Evolutionary conservation across 2,113 vertebrate genomes (phyloP).

Genomic region (Rynchops niger): DNA sequence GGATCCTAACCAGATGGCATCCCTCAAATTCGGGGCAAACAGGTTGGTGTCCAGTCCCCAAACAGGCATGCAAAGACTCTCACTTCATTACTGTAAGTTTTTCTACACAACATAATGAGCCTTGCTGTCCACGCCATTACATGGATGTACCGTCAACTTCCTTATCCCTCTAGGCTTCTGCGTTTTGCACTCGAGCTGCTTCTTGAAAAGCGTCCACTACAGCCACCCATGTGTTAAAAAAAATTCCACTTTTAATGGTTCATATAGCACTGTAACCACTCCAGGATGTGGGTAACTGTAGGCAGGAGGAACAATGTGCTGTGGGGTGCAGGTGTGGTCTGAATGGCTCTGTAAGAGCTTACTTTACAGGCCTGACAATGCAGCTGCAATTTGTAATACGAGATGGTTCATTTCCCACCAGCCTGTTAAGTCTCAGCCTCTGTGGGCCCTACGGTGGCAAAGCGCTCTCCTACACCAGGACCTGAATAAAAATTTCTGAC

Average conservation of each 20-base stretch:
- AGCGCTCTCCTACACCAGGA: neutral
- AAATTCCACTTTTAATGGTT: neutral
- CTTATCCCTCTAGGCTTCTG: neutral
- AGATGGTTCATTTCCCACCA: neutral
- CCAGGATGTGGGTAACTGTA: conserved; percentile 7
- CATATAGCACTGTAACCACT: neutral
- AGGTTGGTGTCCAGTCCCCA: neutral
- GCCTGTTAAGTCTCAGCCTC: neutral
- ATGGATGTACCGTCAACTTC: neutral
- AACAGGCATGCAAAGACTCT: neutral
- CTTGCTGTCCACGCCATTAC: neutral
- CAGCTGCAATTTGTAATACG: neutral
- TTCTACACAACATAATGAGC: neutral
- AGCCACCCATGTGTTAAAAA: neutral
- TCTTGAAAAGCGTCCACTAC: neutral
- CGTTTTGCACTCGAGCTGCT: neutral
- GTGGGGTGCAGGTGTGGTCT: neutral
- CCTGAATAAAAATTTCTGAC: neutral
- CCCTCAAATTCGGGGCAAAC: neutral
- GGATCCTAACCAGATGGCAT: neutral
- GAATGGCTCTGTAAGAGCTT: neutral
- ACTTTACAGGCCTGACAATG: neutral
- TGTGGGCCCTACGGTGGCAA: neutral
- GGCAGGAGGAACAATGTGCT: conserved; percentile 12
- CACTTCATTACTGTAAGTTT: neutral